These are phyloP conservation scores for Zeus faber DNA, from an alignment of 2,113 vertebrate species.

Conservation along the genomic window DNA sequence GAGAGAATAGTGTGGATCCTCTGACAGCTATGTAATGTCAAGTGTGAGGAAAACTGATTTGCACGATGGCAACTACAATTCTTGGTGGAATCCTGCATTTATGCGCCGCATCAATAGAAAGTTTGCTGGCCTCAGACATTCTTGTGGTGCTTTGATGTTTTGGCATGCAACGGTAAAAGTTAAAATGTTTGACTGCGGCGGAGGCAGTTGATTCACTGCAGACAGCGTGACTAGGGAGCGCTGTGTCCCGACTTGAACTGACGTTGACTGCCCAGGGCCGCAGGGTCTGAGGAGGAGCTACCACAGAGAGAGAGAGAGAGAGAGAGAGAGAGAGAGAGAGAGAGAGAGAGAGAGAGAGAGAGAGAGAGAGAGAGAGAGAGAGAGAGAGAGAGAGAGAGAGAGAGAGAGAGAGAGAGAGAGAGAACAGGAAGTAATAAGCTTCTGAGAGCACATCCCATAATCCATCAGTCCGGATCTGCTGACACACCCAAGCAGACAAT, in stretches of 20 bases:
- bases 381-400: constrained; percentile 9
- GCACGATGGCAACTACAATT: constrained; percentile 25
- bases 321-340: constrained; percentile 12
- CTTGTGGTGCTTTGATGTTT: constrained; percentile 41
- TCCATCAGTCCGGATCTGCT: constrained; percentile 59
- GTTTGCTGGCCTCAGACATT: constrained; percentile 17
- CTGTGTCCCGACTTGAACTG: constrained; percentile 41
- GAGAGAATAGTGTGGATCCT: constrained; percentile 22
- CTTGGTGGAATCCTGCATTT: constrained; percentile 38
- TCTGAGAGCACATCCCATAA: constrained; percentile 47
- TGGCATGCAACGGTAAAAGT: constrained; percentile 42
- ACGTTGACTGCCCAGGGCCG: constrained; percentile 41
- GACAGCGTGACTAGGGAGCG: constrained; percentile 7
- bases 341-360: background rate
- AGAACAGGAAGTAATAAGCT: constrained; percentile 47
- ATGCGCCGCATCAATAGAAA: constrained; percentile 27
- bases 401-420: constrained; percentile 22
- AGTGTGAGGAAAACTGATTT: constrained; percentile 45
- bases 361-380: constrained; percentile 17
- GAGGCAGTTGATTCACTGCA: constrained; percentile 45
- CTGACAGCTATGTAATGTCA: constrained; percentile 45
- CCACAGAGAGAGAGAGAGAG: constrained; percentile 5
- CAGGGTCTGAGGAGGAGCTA: constrained; percentile 7
- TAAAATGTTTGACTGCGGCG: constrained; percentile 42
- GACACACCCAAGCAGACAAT: constrained; percentile 52